These are phyloP conservation scores for Cyphomyrus discorhynchus DNA, from an alignment of 2,113 vertebrate genomes.

Conservation along the genomic window DNA sequence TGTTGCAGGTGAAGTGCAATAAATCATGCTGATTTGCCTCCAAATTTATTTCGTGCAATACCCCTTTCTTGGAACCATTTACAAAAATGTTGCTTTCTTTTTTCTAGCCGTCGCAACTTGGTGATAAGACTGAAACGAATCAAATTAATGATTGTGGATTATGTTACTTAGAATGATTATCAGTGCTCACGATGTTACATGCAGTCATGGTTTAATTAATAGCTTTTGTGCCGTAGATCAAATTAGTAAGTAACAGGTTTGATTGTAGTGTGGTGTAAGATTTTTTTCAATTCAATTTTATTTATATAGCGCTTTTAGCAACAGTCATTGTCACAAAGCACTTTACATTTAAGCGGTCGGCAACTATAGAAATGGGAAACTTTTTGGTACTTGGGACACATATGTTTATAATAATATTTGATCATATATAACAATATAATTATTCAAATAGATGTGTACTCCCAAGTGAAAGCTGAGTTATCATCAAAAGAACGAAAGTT, in stretches of 20 bases:
- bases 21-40: neutral
- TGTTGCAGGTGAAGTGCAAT: neutral
- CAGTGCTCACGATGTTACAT: neutral
- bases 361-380: neutral
- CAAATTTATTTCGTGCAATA: neutral
- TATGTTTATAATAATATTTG: neutral
- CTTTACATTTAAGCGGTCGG: neutral
- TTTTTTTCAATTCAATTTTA: neutral
- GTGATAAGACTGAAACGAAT: neutral
- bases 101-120: neutral
- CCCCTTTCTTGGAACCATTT: neutral
- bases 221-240: neutral
- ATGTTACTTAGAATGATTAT: neutral
- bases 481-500: neutral
- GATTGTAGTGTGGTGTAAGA: neutral
- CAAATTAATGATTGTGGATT: neutral
- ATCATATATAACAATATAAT: neutral
- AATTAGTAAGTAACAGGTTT: neutral
- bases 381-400: neutral
- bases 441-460: neutral
- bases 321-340: no score
- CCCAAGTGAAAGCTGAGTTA: neutral
- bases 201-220: neutral
- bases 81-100: neutral
- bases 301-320: no score